Evolutionary conservation across 2,888 invertebrate species (phyloP), one percentile per base, ranked within the genome.

Genomic region (Druceiella hillmani): DNA sequence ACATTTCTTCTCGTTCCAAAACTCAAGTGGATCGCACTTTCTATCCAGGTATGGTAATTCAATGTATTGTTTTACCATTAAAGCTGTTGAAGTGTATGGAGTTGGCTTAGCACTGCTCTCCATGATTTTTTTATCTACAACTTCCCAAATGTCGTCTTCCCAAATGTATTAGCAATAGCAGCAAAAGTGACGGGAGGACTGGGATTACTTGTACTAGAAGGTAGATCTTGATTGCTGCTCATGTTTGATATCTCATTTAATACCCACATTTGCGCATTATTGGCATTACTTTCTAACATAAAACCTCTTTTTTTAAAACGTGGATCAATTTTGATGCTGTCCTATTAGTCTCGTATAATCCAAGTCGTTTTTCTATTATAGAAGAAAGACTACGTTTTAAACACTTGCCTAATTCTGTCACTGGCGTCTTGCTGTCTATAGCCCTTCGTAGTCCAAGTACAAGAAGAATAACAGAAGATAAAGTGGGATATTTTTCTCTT

Each of bases 381-480:
- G 10, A 22, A n/a, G 14, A 11, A n/a, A 34, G 27, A 30, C 12
- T 5, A 5, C 14, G 26, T 25, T 34, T 30, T 34, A 28, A 28
- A 30, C 13, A 10, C 17, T 10, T 26, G 4, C 28, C 36, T 10
- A 17, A 13, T 33, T 29, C 7, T 17, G 41, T 35, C 24, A 4
- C 30, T 14, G 33, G 29, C 7, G 11, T 11, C 26, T 16, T 34
- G 4, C 37, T 46, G 31, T 13, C 26, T 15, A 45, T 14, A 34
- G 38, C 26, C 24, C 17, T 31, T 31, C 38, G 40, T 16, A 47
- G 35, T 17, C 46, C 45, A 22, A 25, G n/a, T 13, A 45, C 31
- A 4, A 49, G 27, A 4, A 43, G 41, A 7, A 46, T 41, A n/a
- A 49, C 38, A 11, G 25, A 40, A 2, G 48, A 49, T 7, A 48